Percentiles rank a stretch among this genome's conserved stretches.
Evolutionary conservation across 2,888 invertebrate species (phyloP).

Genomic region (Latrodectus elegans): DNA sequence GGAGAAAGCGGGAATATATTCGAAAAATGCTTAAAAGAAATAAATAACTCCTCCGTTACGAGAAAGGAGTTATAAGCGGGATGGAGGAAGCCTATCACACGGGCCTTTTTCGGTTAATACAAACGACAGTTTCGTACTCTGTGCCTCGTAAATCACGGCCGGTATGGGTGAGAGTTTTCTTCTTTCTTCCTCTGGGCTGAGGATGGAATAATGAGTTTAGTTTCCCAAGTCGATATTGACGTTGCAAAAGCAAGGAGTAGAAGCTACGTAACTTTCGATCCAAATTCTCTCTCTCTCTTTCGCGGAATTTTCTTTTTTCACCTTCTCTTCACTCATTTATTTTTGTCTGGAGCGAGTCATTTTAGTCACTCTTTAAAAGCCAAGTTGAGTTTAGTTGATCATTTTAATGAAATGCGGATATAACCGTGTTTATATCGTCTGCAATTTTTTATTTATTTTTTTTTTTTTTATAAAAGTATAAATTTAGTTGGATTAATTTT

Average conservation of each 20-base stretch:
- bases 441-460: neutral
- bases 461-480: too few species aligned
- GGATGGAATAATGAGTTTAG: constrained; percentile 40
- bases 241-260: neutral
- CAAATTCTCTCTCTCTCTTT: constrained; percentile 7
- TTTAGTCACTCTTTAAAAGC: neutral
- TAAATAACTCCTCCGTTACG: constrained; percentile 19
- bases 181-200: constrained; percentile 7
- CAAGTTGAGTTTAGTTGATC: neutral
- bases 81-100: neutral
- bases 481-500: too few species aligned
- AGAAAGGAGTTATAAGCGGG: neutral
- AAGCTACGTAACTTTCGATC: constrained; percentile 4
- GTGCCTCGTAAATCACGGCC: constrained; percentile 38
- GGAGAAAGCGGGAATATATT: constrained; percentile 26
- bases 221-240: constrained; percentile 48
- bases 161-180: constrained; percentile 46
- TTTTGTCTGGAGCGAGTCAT: neutral
- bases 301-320: neutral
- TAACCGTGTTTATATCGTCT: neutral
- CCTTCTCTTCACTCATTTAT: neutral
- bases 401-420: neutral
- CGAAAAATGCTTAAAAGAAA: constrained; percentile 47
- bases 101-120: constrained; percentile 34
- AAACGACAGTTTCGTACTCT: constrained; percentile 42